Base-by-base conservation (phyloP, 2,888 invertebrate species). In the Aethes cnicana region DNA sequence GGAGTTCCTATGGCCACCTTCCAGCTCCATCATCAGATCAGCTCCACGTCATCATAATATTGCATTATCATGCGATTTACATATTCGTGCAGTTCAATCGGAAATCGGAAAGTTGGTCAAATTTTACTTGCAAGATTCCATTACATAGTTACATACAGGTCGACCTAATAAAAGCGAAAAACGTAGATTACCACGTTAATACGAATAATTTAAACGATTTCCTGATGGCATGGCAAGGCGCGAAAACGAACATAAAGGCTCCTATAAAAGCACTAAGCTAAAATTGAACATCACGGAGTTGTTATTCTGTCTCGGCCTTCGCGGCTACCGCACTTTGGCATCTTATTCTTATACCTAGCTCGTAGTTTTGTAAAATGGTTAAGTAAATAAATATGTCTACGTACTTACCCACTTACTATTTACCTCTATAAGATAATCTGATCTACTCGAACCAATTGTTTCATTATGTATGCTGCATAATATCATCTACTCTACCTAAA, bases 171-270 rank as follows among this genome's bases (percentile, higher is more conserved):
- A n/a, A n/a, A n/a, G n/a, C n/a, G n/a, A n/a, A n/a, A n/a, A n/a
- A n/a, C n/a, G n/a, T n/a, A n/a, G n/a, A n/a, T n/a, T n/a, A n/a
- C n/a, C n/a, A n/a, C n/a, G n/a, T n/a, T 43, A 14, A 43, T 23
- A 32, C 16, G 21, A 43, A 36, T 43, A 23, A 25, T 7, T 11
- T n/a, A 36, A 35, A 11, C 28, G 8, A 47, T 36, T 43, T 49
- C 42, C 42, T 43, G 20, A 21, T 35, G n/a, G 7, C 17, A 21
- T 35, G n/a, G 7, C 17, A 36, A 49, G 17, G 43, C 43, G 49
- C 36, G 49, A 49, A 42, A 49, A 43, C 21, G 16, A 43, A 43
- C 35, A 12, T 43, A 20, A 21, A 26, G 11, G n/a, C 12, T 4
- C 5, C 9, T 4, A 23, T 47, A 11, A 37, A 9, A 28, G 12